Evolutionary conservation across 2,888 invertebrate species (phyloP).

Genomic region (Lycaena phlaeas): DNA sequence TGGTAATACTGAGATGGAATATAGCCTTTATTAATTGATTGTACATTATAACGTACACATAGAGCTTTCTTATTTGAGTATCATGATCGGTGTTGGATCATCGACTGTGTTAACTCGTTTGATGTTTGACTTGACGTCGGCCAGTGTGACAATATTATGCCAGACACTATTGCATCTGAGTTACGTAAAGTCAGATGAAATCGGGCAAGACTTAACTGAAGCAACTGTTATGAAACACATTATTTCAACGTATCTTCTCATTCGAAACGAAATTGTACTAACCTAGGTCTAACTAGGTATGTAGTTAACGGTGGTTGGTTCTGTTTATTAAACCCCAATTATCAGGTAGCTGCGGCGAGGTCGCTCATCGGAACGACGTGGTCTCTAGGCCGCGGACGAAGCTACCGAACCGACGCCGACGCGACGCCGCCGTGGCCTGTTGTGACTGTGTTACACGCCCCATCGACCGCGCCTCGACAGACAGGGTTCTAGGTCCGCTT

Average conservation of each 20-base stretch:
- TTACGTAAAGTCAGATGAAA: not conserved
- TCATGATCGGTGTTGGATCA: no score
- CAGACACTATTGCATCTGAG: not conserved
- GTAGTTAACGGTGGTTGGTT: slow-evolving; percentile 18
- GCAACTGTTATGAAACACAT: not conserved
- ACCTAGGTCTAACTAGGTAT: slow-evolving; percentile 14
- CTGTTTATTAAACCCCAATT: slow-evolving; percentile 32
- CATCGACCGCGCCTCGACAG: slow-evolving; percentile 24
- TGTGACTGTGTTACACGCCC: slow-evolving; percentile 36
- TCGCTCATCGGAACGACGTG: slow-evolving; percentile 20
- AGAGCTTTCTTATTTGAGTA: no score
- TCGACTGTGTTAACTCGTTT: no score
- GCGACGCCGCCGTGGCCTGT: no score
- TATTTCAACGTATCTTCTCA: not conserved
- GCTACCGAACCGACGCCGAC: slow-evolving; percentile 13
- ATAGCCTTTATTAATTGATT: no score
- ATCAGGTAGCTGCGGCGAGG: slow-evolving; percentile 26
- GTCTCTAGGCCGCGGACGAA: slow-evolving; percentile 26
- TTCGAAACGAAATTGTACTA: not conserved
- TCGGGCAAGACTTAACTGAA: not conserved
- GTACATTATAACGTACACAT: no score
- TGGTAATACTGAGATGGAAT: no score
- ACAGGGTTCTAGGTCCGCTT: not conserved
- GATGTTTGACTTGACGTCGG: no score
- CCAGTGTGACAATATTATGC: no score